Conservation (phyloP, 2,797 vertebrate species). For the Harpagifer antarcticus region DNA sequence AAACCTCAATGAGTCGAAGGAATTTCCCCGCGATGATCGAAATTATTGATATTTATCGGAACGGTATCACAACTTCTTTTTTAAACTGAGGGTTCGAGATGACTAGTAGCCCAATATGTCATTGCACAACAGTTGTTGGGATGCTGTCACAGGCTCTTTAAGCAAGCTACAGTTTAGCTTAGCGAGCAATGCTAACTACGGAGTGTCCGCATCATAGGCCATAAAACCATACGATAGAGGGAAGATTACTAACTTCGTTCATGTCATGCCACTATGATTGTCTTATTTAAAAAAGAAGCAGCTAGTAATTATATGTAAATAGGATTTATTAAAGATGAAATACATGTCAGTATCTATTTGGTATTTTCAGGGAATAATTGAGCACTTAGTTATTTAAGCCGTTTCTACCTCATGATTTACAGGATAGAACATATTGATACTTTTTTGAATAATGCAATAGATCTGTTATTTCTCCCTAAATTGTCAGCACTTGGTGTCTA, state of each 20-base stretch:
- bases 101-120: too few species aligned
- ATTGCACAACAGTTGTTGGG: too few species aligned
- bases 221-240: not conserved
- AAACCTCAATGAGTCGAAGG: too few species aligned
- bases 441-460: conserved; percentile 47
- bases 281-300: not conserved
- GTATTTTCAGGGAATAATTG: conserved; percentile 29
- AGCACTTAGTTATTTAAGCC: conserved; percentile 13
- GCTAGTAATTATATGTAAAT: not conserved
- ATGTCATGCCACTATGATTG: not conserved
- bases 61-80: too few species aligned
- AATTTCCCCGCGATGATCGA: too few species aligned
- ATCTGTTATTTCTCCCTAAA: conserved; percentile 23
- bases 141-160: too few species aligned
- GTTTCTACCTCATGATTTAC: conserved; percentile 28
- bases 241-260: too few species aligned
- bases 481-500: conserved; percentile 34
- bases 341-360: not conserved
- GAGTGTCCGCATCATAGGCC: not conserved
- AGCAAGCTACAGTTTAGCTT: not conserved
- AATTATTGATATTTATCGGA: too few species aligned
- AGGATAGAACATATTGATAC: conserved; percentile 32
- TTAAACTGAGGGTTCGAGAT: too few species aligned
- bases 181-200: not conserved
- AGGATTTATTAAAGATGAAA: conserved; percentile 2